These are phyloP conservation scores for Drosophila paranaensis DNA, from an alignment of 2,888 invertebrate species.

Conservation along the genomic window DNA sequence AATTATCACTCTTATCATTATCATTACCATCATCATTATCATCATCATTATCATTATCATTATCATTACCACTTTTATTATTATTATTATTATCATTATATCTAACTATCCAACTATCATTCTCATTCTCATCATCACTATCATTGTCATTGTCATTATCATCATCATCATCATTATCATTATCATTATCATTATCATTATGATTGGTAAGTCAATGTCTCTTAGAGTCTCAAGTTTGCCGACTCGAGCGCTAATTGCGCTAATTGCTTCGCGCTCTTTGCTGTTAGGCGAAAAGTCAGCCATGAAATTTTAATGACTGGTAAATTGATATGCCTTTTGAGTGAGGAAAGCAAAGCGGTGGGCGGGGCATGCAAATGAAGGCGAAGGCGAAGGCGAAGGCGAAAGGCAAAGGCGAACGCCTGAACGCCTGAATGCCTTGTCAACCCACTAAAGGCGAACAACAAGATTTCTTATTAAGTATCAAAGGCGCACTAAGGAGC, in stretches of 20 bases:
- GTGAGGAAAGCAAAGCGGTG: conserved; percentile 13
- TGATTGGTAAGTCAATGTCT: conserved; percentile 38
- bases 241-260: conserved; percentile 64
- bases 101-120: background rate
- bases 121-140: background rate
- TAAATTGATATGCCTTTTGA: conserved; percentile 80
- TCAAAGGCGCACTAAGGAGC: conserved; percentile 64
- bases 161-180: background rate
- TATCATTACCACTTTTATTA: no score
- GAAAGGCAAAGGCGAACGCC: no score
- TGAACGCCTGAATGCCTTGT: conserved; percentile 47
- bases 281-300: conserved; percentile 63
- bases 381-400: background rate
- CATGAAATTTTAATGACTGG: conserved; percentile 79
- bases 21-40: background rate
- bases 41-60: background rate
- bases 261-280: conserved; percentile 70
- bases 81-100: background rate
- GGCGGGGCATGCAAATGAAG: conserved; percentile 68
- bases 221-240: conserved; percentile 24
- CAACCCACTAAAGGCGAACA: conserved; percentile 59
- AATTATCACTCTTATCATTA: background rate
- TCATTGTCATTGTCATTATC: background rate
- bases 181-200: conserved; percentile 41
- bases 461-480: conserved; percentile 75